Evolutionary conservation across 2,888 invertebrate species (phyloP).

Genomic region (Heterodera filipjevi): DNA sequence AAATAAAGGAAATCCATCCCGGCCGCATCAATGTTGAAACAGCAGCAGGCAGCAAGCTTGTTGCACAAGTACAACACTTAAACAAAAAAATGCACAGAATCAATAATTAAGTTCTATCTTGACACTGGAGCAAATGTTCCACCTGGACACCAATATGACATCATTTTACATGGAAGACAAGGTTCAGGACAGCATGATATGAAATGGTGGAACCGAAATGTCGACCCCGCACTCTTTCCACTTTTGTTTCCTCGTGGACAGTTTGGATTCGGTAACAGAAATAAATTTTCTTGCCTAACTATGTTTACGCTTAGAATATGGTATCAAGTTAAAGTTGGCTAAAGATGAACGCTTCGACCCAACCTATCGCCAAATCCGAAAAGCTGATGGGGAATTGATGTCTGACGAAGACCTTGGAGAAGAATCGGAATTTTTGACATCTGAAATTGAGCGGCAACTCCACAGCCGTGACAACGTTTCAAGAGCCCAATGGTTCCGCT

Average conservation of each 20-base stretch:
- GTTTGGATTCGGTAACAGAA: not conserved
- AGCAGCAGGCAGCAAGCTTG: not conserved
- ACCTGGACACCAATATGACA: not conserved
- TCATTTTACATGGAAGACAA: not conserved
- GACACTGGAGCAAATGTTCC: not conserved
- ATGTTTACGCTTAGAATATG: no score
- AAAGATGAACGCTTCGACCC: not conserved
- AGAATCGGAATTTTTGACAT: not conserved
- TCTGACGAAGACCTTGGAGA: not conserved
- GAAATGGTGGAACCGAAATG: not conserved
- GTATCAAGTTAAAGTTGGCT: not conserved
- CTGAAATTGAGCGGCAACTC: not conserved
- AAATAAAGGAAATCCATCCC: not conserved
- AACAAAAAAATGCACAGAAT: not conserved
- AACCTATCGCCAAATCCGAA: not conserved
- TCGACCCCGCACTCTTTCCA: not conserved
- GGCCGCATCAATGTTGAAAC: not conserved
- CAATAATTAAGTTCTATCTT: not conserved
- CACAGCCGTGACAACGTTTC: not conserved
- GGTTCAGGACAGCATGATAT: not conserved
- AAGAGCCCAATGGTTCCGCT: conserved; percentile 11
- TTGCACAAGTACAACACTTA: not conserved
- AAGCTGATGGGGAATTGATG: not conserved
- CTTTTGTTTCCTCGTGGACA: not conserved
- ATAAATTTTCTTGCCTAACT: not conserved